Conservation (phyloP, 2,113 vertebrate species). For the Hippocampus mohnikei region DNA sequence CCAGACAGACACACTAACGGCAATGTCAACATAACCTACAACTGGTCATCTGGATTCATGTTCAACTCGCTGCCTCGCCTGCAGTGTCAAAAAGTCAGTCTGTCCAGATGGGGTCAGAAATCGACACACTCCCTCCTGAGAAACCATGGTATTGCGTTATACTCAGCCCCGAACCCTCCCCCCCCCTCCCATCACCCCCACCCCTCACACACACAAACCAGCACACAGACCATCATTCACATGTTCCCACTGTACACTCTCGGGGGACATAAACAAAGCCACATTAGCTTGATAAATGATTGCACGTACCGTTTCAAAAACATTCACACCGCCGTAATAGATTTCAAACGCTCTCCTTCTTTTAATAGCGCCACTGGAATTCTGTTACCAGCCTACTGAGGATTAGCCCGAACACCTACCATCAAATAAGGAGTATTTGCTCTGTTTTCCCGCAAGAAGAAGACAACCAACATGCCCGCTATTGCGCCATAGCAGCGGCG, state of each 20-base stretch:
- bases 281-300: constrained; percentile 1
- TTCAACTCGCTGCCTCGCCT: constrained; percentile 35
- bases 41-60: constrained; percentile 32
- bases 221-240: constrained; percentile 5
- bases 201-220: neutral
- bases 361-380: constrained; percentile 3
- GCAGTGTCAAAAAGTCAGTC: constrained; percentile 36
- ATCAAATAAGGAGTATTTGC: neutral
- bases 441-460: neutral
- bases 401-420: too few species aligned
- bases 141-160: constrained; percentile 45
- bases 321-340: constrained; percentile 1
- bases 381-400: neutral
- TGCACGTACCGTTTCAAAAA: constrained; percentile 8
- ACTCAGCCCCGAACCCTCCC: neutral
- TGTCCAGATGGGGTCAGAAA: constrained; percentile 52
- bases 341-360: neutral
- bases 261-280: constrained; percentile 4
- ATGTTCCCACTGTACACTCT: constrained; percentile 8
- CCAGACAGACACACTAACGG: neutral
- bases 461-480: neutral
- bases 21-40: constrained; percentile 11
- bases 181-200: neutral
- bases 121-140: constrained; percentile 14
- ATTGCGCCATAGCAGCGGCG: too few species aligned